Percentiles rank a stretch among this genome's conserved stretches.
phyloP scores from a whole-genome alignment of 2,888 invertebrate species.

The Drosophila parthenogenetica region DNA sequence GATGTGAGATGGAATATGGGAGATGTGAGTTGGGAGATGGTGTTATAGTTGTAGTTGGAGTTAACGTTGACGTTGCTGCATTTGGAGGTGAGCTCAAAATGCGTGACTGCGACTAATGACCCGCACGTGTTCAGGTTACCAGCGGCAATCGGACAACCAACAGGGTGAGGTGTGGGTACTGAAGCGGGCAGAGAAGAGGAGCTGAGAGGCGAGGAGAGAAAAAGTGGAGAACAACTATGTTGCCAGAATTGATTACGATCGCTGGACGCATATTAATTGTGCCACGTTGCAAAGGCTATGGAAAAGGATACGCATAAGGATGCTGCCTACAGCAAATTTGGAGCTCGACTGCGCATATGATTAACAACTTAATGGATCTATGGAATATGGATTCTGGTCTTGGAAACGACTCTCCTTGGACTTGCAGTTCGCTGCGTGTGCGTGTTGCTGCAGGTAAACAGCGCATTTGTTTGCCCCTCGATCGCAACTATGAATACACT shows the following conservation, averaged over 20 bases:
- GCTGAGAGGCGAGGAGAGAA: not conserved
- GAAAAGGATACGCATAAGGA: slow-evolving; percentile 74
- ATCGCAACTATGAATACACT: slow-evolving; percentile 32
- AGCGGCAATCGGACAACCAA: slow-evolving; percentile 1
- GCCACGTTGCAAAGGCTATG: slow-evolving; percentile 58
- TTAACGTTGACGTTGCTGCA: slow-evolving; percentile 29
- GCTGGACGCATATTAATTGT: slow-evolving; percentile 81
- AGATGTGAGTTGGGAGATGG: slow-evolving; percentile 29
- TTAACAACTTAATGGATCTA: slow-evolving; percentile 82
- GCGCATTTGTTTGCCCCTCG: slow-evolving; percentile 81
- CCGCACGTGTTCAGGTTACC: slow-evolving; percentile 76
- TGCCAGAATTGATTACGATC: slow-evolving; percentile 83
- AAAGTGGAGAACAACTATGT: slow-evolving; percentile 24
- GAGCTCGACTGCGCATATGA: slow-evolving; percentile 80
- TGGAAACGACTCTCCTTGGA: slow-evolving; percentile 32
- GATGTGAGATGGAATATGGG: slow-evolving; percentile 33
- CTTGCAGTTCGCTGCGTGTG: slow-evolving; percentile 51
- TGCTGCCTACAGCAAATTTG: slow-evolving; percentile 46
- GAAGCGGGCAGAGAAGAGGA: not conserved
- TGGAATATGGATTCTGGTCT: slow-evolving; percentile 38
- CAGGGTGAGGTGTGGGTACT: slow-evolving; percentile 2
- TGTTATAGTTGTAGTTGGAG: slow-evolving; percentile 19
- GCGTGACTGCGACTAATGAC: slow-evolving; percentile 84
- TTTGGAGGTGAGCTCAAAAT: slow-evolving; percentile 74
- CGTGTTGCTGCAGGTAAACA: slow-evolving; percentile 83